These are phyloP conservation scores for Acipenser transmontanus DNA, from an alignment of 2,797 vertebrate species.

Conservation along the genomic window DNA sequence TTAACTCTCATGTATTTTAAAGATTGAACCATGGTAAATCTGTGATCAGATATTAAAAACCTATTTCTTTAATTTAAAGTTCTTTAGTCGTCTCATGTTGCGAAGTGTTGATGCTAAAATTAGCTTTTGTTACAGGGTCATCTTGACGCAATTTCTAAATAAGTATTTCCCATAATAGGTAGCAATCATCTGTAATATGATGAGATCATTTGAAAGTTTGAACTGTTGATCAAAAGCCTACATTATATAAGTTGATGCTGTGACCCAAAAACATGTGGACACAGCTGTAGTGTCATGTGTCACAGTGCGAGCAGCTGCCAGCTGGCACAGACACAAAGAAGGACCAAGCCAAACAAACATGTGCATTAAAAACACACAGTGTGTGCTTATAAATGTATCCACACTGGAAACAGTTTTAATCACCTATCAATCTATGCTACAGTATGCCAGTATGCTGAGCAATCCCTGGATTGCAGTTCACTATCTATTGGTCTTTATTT, in stretches of 20 bases:
- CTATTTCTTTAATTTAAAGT: too few relatives aligned
- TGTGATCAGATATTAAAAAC: too few relatives aligned
- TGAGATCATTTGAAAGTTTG: conserved; percentile 65
- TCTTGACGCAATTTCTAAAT: conserved; percentile 65
- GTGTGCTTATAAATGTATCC: conserved; percentile 57
- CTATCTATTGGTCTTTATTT: not conserved
- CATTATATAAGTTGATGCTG: conserved; percentile 70
- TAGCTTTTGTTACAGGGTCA: conserved; percentile 55
- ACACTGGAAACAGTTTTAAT: conserved; percentile 58
- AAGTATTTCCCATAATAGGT: conserved; percentile 67
- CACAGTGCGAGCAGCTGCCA: conserved; percentile 65
- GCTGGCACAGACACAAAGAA: conserved; percentile 81
- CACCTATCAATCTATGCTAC: conserved; percentile 41
- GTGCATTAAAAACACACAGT: conserved; percentile 67
- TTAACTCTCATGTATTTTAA: too few relatives aligned
- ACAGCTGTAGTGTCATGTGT: conserved; percentile 92
- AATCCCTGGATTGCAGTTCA: conserved; percentile 15
- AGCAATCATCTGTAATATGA: conserved; percentile 69
- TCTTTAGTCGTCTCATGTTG: conserved; percentile 25
- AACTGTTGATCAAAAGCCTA: conserved; percentile 71
- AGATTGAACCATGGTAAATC: too few relatives aligned
- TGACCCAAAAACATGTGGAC: conserved; percentile 76
- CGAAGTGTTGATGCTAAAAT: conserved; percentile 66
- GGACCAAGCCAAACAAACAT: conserved; percentile 81
- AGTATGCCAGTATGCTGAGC: conserved; percentile 36